Evolutionary conservation across 2,797 vertebrate species (phyloP).

Genomic region (Botia almorhae): DNA sequence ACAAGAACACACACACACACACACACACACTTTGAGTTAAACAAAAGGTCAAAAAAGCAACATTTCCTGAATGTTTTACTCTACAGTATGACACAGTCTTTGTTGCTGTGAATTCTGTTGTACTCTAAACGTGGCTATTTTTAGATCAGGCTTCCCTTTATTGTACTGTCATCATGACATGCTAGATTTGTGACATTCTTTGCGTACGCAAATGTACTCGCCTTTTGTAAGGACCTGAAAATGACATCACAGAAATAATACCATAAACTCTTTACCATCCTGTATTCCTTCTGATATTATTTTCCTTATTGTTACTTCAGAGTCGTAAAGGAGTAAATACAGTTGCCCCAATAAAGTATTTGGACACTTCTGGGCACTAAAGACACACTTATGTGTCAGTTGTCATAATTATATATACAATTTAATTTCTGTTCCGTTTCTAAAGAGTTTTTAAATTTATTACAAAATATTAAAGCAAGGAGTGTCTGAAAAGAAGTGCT

Average conservation of each 20-base stretch:
- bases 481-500: background rate
- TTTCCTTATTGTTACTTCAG: background rate
- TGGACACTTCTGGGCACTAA: background rate
- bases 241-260: conserved; percentile 27
- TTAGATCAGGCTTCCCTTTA: conserved; percentile 29
- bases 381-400: background rate
- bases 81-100: background rate
- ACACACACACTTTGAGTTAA: conserved; percentile 7
- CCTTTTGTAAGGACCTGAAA: conserved; percentile 29
- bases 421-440: background rate
- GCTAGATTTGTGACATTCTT: conserved; percentile 30
- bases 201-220: conserved; percentile 32
- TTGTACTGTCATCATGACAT: conserved; percentile 38
- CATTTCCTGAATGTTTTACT: conserved; percentile 4
- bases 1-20: background rate
- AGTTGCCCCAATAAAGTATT: background rate
- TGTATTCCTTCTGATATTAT: background rate
- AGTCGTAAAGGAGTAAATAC: background rate
- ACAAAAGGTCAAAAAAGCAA: background rate
- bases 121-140: conserved; percentile 15
- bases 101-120: background rate
- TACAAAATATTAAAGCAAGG: background rate
- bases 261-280: background rate
- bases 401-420: background rate
- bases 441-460: background rate